Percentiles rank a stretch among this genome's conserved stretches.
Evolutionary conservation across 1,140 invertebrate genomes (phyloP).

Genomic region (Drosophila malerkotliana): DNA sequence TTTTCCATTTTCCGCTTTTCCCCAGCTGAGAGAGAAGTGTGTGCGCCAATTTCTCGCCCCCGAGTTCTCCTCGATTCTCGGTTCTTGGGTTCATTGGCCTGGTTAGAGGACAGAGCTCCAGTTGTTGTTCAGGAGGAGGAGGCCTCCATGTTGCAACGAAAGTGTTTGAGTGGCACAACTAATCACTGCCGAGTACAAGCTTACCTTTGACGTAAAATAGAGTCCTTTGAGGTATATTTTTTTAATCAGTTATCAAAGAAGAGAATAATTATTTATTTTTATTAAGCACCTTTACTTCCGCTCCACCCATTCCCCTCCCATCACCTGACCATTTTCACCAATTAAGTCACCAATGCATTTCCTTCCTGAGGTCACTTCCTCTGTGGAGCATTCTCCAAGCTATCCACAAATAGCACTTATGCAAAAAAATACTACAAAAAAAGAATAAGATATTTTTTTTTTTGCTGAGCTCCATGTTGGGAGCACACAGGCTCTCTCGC

Average conservation of each 20-base stretch:
- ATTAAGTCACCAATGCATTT: constrained; percentile 73
- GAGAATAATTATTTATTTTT: not conserved
- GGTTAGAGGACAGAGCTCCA: constrained; percentile 65
- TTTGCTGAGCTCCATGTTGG: constrained; percentile 70
- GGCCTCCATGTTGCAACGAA: constrained; percentile 21
- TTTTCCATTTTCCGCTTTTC: constrained; percentile 12
- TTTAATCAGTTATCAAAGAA: not conserved
- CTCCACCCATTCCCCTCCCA: not conserved
- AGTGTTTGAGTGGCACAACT: constrained; percentile 46
- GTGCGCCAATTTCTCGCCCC: constrained; percentile 36
- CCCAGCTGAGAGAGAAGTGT: constrained; percentile 21
- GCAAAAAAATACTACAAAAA: constrained; percentile 50
- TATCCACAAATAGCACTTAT: constrained; percentile 59
- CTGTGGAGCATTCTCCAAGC: constrained; percentile 12
- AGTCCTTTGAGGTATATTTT: not conserved
- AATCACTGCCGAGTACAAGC: constrained; percentile 27
- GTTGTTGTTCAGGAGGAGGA: not conserved
- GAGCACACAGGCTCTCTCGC: constrained; percentile 32
- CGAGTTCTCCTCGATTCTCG: constrained; percentile 9
- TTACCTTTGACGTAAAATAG: constrained; percentile 1
- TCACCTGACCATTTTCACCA: constrained; percentile 55
- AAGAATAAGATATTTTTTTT: constrained; percentile 1
- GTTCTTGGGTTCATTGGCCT: constrained; percentile 65
- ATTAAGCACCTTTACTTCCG: not conserved
- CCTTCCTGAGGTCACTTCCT: constrained; percentile 77